Base-by-base conservation (phyloP, 2,888 invertebrate genomes). In the Rugalucina vietnamica region DNA sequence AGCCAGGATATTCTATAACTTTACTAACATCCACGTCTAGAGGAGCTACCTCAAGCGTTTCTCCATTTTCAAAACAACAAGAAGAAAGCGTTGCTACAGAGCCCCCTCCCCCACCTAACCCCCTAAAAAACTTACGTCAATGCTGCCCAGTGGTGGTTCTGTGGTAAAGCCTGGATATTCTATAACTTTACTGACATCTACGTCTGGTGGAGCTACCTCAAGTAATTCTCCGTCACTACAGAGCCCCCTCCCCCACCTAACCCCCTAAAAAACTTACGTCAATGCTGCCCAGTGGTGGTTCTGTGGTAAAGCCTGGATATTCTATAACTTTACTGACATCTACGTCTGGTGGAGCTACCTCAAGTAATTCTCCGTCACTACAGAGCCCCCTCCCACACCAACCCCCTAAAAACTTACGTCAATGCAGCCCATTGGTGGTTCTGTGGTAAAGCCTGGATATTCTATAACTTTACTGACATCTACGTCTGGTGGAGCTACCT, bases 81-180 rank as follows among this genome's bases (percentile, higher is more conserved):
- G 32, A 60, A 39, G 1, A 24, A 70, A 34, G 1, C 27, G 2
- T 37, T 21, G 4, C 71, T 21, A 3, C 1, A 73, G 49, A 43
- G n/a, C 43, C 43, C 43, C 43, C 43, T 18, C 43, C 43, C 8
- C 43, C 43, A 43, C 43, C 43, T 18, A 8, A 43, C 43, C 43
- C 43, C 43, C 18, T 18, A 43, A 43, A 43, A 27, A 82, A 94
- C 96, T 96, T 95, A 98, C 98, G 96, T 98, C 98, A 93, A 95
- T 94, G 84, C 96, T 96, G 87, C 96, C 96, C 37, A 96, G 95
- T 79, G 97, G 96, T 36, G 97, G 95, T 5, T 96, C 83, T 1
- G 97, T 96, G 95, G 99, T 99, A 94, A 98, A 99, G 14, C 99
- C 99, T 2, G 98, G 98, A 94, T 97, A 99, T 88, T 97, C 97